Evolutionary conservation across 1,140 invertebrate species (phyloP), one percentile per base, ranked within the genome.

Genomic region (Helicoverpa armigera): DNA sequence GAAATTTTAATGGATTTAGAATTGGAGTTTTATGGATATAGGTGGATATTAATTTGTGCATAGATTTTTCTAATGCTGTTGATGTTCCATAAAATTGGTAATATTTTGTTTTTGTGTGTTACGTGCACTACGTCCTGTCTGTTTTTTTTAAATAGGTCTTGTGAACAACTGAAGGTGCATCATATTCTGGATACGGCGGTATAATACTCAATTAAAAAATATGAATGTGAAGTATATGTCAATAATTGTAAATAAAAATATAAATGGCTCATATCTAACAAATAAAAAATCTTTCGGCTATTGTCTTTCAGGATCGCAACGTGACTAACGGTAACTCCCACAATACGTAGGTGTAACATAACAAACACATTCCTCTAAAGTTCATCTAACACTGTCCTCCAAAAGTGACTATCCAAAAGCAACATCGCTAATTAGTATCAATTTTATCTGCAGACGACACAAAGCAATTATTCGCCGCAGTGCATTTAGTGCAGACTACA

Each of bases 391-490:
- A 43, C 14, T 23, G 29, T 29, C 43, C 9, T 43, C 23, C 29
- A 11, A 35, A 74, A 48, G 12, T 69, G 23, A 72, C 2, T 63
- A 75, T 61, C 61, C 35, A 75, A 60, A 75, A 12, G 54, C n/a
- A 61, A 11, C 16, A 73, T 10, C 18, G 29, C 53, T 73, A 73
- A 73, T 73, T 73, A 73, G 70, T 73, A 50, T 73, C 56, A 50
- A 50, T 75, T 75, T 75, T 61, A 50, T 61, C 58, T 75, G 56
- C 35, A 61, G 56, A 63, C 43, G 73, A 56, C 56, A 61, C 61
- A 48, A 61, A 75, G 56, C 56, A 75, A 75, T 75, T 75, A 61
- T 82, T 77, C 76, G 78, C 77, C 73, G 70, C 63, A 67, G 16
- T 81, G 35, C 54, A 83, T 74, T 74, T 72, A 61, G 54, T 54